phyloP scores from a whole-genome alignment of 2,797 vertebrate genomes.

The Taeniopygia guttata region DNA sequence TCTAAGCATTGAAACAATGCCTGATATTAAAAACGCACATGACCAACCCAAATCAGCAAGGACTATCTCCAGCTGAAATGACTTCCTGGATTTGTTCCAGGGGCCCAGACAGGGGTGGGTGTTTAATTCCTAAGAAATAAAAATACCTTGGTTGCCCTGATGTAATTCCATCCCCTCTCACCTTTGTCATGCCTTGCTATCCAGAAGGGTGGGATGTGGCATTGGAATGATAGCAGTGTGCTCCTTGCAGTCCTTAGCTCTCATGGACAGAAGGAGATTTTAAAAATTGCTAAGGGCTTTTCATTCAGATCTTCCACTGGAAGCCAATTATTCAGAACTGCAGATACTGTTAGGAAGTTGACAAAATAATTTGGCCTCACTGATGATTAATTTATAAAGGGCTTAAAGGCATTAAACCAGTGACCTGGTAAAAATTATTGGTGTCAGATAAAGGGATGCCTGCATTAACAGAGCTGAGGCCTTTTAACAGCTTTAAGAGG shows the following conservation, averaged over 20 bases:
- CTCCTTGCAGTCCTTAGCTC: background rate
- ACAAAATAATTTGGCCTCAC: constrained; percentile 36
- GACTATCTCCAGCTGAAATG: background rate
- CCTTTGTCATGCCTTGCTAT: background rate
- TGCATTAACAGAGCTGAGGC: background rate
- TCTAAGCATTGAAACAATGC: background rate
- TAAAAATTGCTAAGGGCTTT: background rate
- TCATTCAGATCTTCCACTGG: background rate
- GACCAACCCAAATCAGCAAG: background rate
- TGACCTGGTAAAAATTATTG: constrained; percentile 61
- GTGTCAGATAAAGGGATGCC: constrained; percentile 36
- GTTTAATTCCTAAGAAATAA: background rate
- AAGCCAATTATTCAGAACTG: constrained; percentile 41
- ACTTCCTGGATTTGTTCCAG: background rate
- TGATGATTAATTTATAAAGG: constrained; percentile 73
- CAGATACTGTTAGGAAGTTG: constrained; percentile 47
- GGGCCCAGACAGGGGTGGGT: background rate
- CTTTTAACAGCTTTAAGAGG: constrained; percentile 44
- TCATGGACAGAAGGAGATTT: background rate
- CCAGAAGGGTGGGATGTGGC: background rate
- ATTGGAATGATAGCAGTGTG: fast-evolving
- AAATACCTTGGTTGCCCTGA: background rate
- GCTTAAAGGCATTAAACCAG: constrained; percentile 64
- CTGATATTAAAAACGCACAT: background rate
- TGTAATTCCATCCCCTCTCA: background rate